Percentiles rank a stretch among this genome's conserved stretches.
These are phyloP conservation scores for Drosophila eugracilis DNA, from an alignment of 1,140 invertebrate species.

Conservation along the genomic window DNA sequence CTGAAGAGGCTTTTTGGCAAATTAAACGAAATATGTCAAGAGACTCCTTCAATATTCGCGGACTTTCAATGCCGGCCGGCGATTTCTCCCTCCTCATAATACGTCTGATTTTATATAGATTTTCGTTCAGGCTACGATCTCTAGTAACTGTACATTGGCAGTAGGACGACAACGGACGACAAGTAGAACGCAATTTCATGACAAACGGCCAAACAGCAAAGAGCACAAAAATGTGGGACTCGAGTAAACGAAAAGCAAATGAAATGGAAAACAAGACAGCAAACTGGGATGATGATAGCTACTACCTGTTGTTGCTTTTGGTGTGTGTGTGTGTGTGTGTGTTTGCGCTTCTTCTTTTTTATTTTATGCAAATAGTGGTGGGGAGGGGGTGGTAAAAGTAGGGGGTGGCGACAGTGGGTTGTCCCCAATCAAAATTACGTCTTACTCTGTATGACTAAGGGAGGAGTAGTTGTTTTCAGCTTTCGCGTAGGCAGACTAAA, in stretches of 20 bases:
- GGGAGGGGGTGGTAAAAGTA: background rate
- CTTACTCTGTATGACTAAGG: slow-evolving; percentile 4
- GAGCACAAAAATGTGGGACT: slow-evolving; percentile 17
- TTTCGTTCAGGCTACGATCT: background rate
- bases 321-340: too few relatives aligned
- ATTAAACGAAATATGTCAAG: slow-evolving; percentile 13
- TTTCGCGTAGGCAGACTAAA: slow-evolving; percentile 10
- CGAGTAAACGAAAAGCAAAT: slow-evolving; percentile 14
- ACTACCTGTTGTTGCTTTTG: slow-evolving; percentile 26
- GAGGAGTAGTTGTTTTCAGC: slow-evolving; percentile 1
- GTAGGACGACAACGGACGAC: slow-evolving; percentile 1
- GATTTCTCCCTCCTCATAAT: background rate
- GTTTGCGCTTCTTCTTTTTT: background rate
- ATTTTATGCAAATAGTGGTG: slow-evolving; percentile 8
- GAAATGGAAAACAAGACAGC: slow-evolving; percentile 17
- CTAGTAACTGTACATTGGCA: background rate
- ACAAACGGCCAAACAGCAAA: slow-evolving; percentile 6
- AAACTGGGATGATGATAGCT: slow-evolving; percentile 3
- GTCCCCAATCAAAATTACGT: slow-evolving; percentile 20
- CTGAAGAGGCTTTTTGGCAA: slow-evolving; percentile 11
- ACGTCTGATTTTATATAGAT: background rate
- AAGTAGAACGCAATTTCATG: slow-evolving; percentile 12
- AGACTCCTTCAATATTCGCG: background rate
- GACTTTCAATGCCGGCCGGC: slow-evolving; percentile 31
- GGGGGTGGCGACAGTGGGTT: slow-evolving; percentile 6